Base-by-base conservation (phyloP, 2,797 vertebrate species). In the Gouania willdenowi region DNA sequence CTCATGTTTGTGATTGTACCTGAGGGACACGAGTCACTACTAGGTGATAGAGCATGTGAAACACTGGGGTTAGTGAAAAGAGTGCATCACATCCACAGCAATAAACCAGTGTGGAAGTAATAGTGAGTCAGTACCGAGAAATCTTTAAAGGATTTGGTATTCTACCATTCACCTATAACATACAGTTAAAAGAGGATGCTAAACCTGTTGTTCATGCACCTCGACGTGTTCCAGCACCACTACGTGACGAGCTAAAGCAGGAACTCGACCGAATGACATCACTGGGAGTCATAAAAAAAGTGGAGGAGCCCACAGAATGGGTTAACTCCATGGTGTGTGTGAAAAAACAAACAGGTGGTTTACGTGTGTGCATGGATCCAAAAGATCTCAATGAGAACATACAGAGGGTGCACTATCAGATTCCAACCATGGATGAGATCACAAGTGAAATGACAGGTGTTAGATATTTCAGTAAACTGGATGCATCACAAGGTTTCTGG, bases 301-400 rank as follows among this genome's bases (percentile, higher is more conserved):
- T 29, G 1, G 4, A 41, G 4, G 29, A 32, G 2, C 19, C n/a
- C n/a, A n/a, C n/a, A n/a, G n/a, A n/a, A n/a, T n/a, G n/a, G n/a
- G n/a, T n/a, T n/a, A n/a, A n/a, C 38, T 28, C 19, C 0, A 41
- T 41, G 30, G 25, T 41, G 1, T 21, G 23, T 8, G 26, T 27
- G 1, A 31, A 6, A 3, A 38, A 47, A 14, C 23, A 5, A 4
- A 29, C 3, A 40, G 37, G 26, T 4, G 18, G 26, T 1, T 6
- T 51, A 8, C 4, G 24, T 8, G 12, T 66, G 1, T 47, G 62
- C 32, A 54, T 67, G 40, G 44, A 53, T 44, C 42, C 25, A 1
- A 42, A 42, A 36, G 52, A 26, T 6, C n/a, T 16, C 16, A 16
- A 16, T 37, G 22, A 5, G 7, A 26, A 19, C 2, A 26, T 38